Base-by-base conservation (phyloP, 2,797 vertebrate species). In the Holocentrus rufus region DNA sequence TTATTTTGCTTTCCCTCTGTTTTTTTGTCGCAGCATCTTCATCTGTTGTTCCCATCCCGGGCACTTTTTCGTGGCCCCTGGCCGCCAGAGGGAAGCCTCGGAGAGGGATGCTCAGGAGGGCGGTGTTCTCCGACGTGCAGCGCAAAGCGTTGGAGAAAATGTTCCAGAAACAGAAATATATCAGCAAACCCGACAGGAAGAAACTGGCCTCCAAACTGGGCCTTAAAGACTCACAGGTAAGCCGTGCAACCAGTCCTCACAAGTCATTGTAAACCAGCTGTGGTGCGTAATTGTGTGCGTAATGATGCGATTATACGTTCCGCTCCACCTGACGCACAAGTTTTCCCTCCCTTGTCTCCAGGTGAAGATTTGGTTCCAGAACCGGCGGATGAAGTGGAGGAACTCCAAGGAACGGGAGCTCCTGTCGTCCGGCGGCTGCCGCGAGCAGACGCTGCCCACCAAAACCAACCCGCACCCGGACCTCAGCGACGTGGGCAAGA, bases 361-460 rank as follows among this genome's bases (percentile, higher is more conserved):
- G 97, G 97, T 99, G 70, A 99, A 99, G 89, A 99, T 99, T 85
- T 99, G 97, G 97, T 98, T 99, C 89, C 97, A 99, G 87, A 99
- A 99, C 87, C 91, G 97, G 31, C 93, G 97, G 65, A 99, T 99
- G 97, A 99, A 98, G 76, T 99, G 97, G 97, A 94, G 97, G 60
- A 99, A 99, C 91, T 98, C 96, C 15, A 99, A 99, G 77, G 97
- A 99, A 22, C 90, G 97, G 14, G 97, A 99, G 86, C 94, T 99
- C n/a, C 92, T 99, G 60, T 98, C 97, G 0, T 95, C 97, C 0
- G 97, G 97, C 0, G 97, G 97, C 64, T 97, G 97, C 89, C 93
- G 97, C 1, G 97, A 99, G 58, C 97, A 98, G 89, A 99, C 97
- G 8, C 92, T 98, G 0, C 97, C 97, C 87, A 99, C 96, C 52